Conservation (phyloP, 2,797 vertebrate species). For the Orestias chungarensis region DNA sequence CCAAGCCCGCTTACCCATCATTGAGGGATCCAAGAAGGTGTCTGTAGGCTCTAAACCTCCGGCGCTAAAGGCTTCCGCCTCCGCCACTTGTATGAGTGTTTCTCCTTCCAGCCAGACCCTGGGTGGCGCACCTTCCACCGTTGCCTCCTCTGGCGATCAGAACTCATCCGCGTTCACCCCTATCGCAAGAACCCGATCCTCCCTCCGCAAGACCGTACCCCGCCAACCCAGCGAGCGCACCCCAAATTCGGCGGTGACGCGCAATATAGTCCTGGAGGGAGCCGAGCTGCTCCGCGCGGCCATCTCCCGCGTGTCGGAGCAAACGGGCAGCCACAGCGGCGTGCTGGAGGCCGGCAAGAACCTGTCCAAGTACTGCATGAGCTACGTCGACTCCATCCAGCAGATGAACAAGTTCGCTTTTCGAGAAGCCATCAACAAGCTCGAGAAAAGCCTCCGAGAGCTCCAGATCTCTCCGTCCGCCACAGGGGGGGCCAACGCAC, state of each 20-base stretch:
- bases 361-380: slow-evolving; percentile 93
- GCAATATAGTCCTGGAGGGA: slow-evolving; percentile 90
- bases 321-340: slow-evolving; percentile 92
- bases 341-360: slow-evolving; percentile 98
- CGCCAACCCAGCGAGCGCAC: slow-evolving; percentile 89
- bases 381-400: slow-evolving; percentile 98
- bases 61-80: slow-evolving; percentile 70
- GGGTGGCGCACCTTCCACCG: slow-evolving; percentile 61
- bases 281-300: slow-evolving; percentile 88
- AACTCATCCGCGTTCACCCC: slow-evolving; percentile 88
- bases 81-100: slow-evolving; percentile 56
- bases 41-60: slow-evolving; percentile 85
- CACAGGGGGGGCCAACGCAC: slow-evolving; percentile 84
- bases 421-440: slow-evolving; percentile 97
- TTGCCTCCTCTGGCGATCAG: slow-evolving; percentile 56
- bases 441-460: slow-evolving; percentile 92
- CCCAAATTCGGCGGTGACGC: slow-evolving; percentile 88
- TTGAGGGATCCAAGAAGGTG: slow-evolving; percentile 82
- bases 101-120: slow-evolving; percentile 67
- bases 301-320: slow-evolving; percentile 92
- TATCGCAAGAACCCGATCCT: slow-evolving; percentile 89
- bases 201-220: slow-evolving; percentile 88
- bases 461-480: slow-evolving; percentile 94
- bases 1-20: slow-evolving; percentile 61
- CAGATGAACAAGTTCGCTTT: slow-evolving; percentile 99